phyloP scores from a whole-genome alignment of 2,888 invertebrate genomes.

The Synanthedon tipuliformis region DNA sequence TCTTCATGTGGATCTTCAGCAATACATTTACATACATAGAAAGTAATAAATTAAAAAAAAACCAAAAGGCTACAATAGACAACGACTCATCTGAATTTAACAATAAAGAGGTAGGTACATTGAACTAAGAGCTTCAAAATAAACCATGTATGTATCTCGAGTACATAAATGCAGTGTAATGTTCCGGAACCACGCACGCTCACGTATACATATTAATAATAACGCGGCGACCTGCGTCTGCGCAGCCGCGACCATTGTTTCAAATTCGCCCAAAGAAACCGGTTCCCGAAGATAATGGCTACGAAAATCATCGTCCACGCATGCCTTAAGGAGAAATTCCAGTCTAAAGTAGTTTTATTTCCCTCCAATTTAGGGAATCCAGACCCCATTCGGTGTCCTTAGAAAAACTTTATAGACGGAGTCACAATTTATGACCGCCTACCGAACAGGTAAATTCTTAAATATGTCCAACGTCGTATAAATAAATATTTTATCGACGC shows the following conservation, averaged over 20 bases:
- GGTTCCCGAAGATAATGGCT: conserved; percentile 49
- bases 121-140: no score
- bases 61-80: no score
- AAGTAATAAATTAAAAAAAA: no score
- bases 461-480: conserved; percentile 1
- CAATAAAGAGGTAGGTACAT: no score
- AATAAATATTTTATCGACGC: conserved; percentile 2
- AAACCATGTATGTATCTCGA: background rate
- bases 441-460: conserved; percentile 1
- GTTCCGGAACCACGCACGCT: conserved; percentile 26
- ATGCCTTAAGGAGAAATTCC: conserved; percentile 37
- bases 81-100: no score
- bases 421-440: conserved; percentile 12
- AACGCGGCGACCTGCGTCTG: conserved; percentile 3
- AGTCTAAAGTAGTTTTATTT: conserved; percentile 21
- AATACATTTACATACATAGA: no score
- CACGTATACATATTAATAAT: conserved; percentile 8
- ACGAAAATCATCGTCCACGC: conserved; percentile 36
- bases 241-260: conserved; percentile 43
- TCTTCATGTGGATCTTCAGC: no score
- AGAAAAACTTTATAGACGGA: conserved; percentile 20
- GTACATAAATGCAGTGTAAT: conserved; percentile 17
- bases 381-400: conserved; percentile 2
- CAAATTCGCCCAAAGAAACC: conserved; percentile 57
- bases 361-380: conserved; percentile 15